Evolutionary conservation across 2,113 vertebrate species (phyloP), one percentile per base, ranked within the genome.

Genomic region (Tor tambroides): DNA sequence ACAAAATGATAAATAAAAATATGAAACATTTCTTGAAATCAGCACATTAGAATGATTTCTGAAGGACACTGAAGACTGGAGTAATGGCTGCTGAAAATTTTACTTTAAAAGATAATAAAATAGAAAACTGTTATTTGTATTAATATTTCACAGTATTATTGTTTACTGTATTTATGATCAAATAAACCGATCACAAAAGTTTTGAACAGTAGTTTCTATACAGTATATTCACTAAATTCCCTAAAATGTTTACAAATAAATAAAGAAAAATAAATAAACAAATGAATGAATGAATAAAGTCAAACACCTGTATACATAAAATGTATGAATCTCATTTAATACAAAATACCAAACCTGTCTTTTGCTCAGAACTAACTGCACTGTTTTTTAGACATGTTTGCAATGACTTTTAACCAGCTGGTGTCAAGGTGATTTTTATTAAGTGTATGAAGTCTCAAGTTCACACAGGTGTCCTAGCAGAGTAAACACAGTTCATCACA

Each of bases 381-480:
- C 28, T 19, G 49, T 21, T 71, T 35, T 32, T 10, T 35, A 21
- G 23, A 21, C 67, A 71, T 71, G 17, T 35, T 71, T 35, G 65
- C 65, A 69, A 17, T 9, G 15, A 69, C 65, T 19, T 69, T 69
- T 35, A 71, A 71, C 15, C 7, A 71, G 30, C 67, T 71, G 30
- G 30, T 71, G 30, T 35, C 67, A 71, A 71, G 67, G 67, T 71
- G 67, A 35, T 35, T 71, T 71, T 35, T 21, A 35, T 4, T 35
- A 19, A 21, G 19, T 71, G 2, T 71, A 19, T 35, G 7, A 71
- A 71, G 67, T 35, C 30, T 71, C 67, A 71, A 21, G 67, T 71
- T 71, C 30, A 71, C 67, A 71, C 67, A 71, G 67, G 30, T 71
- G 67, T 71, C 67, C 67, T 71, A 35, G 17, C 67, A 35, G 19